Conservation (phyloP, 2,113 vertebrate genomes). For the Rhineura floridana region DNA sequence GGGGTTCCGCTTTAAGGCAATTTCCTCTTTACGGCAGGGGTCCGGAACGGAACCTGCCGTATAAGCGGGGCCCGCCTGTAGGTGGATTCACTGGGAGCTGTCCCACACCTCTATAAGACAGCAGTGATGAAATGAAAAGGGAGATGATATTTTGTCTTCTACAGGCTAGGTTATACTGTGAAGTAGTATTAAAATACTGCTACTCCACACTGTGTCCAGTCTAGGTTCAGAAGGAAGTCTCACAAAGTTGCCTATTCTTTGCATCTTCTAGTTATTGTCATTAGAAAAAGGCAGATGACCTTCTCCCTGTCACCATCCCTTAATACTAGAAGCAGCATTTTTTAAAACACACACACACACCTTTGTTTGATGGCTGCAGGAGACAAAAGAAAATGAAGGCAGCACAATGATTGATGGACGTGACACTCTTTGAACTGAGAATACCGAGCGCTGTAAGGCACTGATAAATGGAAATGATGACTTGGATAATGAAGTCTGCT, state of each 20-base stretch:
- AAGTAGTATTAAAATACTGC: not conserved
- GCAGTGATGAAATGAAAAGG: not conserved
- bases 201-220: not conserved
- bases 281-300: constrained; percentile 3
- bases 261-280: not conserved
- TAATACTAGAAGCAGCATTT: not conserved
- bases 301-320: not conserved
- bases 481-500: constrained; percentile 66
- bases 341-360: not conserved
- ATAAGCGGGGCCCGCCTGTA: no score
- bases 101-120: not conserved
- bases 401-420: constrained; percentile 65
- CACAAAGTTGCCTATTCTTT: not conserved
- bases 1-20: no score
- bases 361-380: constrained; percentile 53
- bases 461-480: constrained; percentile 69
- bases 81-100: no score
- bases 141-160: no score
- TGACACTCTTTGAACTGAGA: constrained; percentile 52
- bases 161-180: not conserved
- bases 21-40: no score
- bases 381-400: constrained; percentile 49
- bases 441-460: constrained; percentile 54
- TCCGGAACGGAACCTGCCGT: no score
- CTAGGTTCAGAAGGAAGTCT: not conserved